These are phyloP conservation scores for Tokudaia muenninki DNA, from an alignment of 2,797 vertebrate genomes.

Conservation along the genomic window DNA sequence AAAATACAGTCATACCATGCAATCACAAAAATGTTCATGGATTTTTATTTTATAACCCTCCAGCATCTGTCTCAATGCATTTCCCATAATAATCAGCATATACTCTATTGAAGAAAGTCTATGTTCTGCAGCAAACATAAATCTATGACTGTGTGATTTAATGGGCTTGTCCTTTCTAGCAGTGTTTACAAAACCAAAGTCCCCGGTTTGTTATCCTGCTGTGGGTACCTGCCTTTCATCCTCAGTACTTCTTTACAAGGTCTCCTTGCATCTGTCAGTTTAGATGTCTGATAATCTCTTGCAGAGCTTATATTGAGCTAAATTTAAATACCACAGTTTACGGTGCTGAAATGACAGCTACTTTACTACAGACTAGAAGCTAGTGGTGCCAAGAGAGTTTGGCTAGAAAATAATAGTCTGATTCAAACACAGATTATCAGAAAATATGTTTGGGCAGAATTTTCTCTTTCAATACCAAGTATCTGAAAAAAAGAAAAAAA, in stretches of 20 bases:
- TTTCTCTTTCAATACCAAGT: not conserved
- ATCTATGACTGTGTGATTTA: slow-evolving; percentile 32
- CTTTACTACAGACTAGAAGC: not conserved
- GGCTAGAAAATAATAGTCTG: slow-evolving; percentile 22
- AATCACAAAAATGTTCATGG: not conserved
- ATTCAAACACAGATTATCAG: slow-evolving; percentile 10
- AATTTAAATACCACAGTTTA: slow-evolving; percentile 65
- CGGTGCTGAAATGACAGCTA: not conserved
- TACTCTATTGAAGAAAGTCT: not conserved
- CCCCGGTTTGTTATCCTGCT: not conserved
- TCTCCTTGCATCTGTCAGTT: slow-evolving; percentile 35
- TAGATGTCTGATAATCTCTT: slow-evolving; percentile 49
- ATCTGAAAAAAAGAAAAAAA: not conserved
- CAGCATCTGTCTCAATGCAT: not conserved
- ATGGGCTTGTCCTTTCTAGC: not conserved
- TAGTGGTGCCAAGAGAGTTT: slow-evolving; percentile 15
- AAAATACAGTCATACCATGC: not conserved
- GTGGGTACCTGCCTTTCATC: not conserved
- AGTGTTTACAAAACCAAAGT: slow-evolving; percentile 27
- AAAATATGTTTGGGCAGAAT: slow-evolving; percentile 20
- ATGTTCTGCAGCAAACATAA: slow-evolving; percentile 42
- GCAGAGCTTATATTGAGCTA: not conserved
- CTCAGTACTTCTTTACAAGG: slow-evolving; percentile 38
- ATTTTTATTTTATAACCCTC: not conserved
- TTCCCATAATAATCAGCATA: not conserved